Conservation (phyloP, 1,140 invertebrate genomes). For the Lepidurus arcticus region DNA sequence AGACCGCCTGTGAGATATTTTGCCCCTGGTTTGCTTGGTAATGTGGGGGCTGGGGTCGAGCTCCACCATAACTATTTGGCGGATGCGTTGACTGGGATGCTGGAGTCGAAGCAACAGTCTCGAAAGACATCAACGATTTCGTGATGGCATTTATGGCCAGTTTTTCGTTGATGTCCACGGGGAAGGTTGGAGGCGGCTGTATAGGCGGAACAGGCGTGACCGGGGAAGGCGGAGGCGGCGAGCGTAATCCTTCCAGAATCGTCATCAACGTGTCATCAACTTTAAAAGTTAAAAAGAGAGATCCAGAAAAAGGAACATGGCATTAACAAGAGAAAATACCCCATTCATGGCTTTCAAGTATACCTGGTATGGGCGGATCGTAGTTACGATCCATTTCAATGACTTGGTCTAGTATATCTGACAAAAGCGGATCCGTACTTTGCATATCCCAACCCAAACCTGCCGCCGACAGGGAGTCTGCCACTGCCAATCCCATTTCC, state of each 20-base stretch:
- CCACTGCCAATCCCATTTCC: conserved; percentile 31
- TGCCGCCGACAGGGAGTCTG: conserved; percentile 39
- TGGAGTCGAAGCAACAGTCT: conserved; percentile 50
- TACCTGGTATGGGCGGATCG: conserved; percentile 27
- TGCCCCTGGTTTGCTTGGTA: conserved; percentile 36
- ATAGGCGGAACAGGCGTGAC: conserved; percentile 12
- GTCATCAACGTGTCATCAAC: conserved; percentile 31
- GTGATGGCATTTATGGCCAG: conserved; percentile 84
- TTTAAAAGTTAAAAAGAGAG: neutral
- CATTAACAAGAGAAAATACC: neutral
- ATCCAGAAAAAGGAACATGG: neutral
- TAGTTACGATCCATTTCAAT: conserved; percentile 62
- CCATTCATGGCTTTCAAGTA: neutral
- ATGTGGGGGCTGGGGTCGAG: conserved; percentile 40
- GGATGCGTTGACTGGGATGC: conserved; percentile 33
- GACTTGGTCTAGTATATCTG: conserved; percentile 74
- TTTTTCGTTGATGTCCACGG: conserved; percentile 58
- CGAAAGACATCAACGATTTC: conserved; percentile 78
- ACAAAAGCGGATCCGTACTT: conserved; percentile 63
- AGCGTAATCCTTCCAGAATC: conserved; percentile 34
- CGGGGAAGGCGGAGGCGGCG: conserved; percentile 17
- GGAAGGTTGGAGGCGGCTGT: conserved; percentile 29
- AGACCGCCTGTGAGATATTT: neutral
- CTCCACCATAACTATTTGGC: conserved; percentile 36
- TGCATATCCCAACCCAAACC: conserved; percentile 47